Conservation (phyloP, 1,140 invertebrate genomes). For the Lepidurus arcticus region DNA sequence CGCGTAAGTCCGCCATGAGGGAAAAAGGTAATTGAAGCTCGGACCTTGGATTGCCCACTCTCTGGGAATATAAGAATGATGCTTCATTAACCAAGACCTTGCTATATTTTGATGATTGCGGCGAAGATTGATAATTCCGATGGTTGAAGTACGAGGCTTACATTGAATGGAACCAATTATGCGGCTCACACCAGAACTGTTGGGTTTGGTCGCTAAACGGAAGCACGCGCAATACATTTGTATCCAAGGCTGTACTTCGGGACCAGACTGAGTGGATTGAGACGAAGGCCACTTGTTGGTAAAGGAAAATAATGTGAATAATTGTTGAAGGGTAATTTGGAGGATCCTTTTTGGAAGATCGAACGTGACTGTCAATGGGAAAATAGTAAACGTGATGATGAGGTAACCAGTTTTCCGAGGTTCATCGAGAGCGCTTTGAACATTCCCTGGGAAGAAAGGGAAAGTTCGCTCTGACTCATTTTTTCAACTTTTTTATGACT, state of each 20-base stretch:
- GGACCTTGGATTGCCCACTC: neutral
- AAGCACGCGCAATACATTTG: neutral
- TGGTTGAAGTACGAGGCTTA: neutral
- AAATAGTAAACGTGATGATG: neutral
- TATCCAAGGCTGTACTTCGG: neutral
- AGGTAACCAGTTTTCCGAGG: neutral
- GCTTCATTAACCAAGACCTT: conserved; percentile 5
- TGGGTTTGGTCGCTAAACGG: neutral
- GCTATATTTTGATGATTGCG: neutral
- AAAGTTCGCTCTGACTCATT: neutral
- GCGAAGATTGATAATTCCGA: neutral
- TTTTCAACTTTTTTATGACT: neutral
- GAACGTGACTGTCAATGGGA: conserved; percentile 14
- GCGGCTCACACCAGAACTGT: neutral
- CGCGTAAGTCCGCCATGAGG: neutral
- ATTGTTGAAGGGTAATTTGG: neutral
- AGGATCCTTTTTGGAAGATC: neutral
- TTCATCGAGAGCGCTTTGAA: neutral
- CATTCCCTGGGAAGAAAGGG: neutral
- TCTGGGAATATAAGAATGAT: neutral
- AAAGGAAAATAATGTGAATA: neutral
- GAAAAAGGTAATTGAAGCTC: neutral
- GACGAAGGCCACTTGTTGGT: neutral
- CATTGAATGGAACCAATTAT: neutral
- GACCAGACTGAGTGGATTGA: neutral